Conservation (phyloP, 2,888 invertebrate species). For the Cephus sareptanus region DNA sequence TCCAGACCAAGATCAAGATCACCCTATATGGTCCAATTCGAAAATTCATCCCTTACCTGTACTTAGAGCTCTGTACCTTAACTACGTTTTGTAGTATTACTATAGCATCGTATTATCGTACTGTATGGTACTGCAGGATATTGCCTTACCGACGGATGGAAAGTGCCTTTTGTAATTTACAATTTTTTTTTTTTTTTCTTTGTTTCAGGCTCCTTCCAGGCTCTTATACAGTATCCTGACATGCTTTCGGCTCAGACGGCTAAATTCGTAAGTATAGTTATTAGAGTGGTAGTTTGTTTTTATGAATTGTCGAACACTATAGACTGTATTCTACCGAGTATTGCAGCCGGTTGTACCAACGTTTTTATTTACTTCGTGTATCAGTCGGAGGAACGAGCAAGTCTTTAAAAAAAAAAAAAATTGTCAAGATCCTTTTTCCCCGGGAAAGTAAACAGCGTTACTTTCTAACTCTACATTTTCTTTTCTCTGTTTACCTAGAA, state of each 20-base stretch:
- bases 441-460: too few species aligned
- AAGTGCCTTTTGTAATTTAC: not conserved
- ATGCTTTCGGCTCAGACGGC: constrained; percentile 97
- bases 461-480: too few species aligned
- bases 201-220: constrained; percentile 94
- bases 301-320: not conserved
- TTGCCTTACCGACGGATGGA: not conserved
- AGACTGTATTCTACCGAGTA: not conserved
- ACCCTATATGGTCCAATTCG: too few species aligned
- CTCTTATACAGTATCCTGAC: constrained; percentile 98
- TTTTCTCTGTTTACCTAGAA: not conserved
- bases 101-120: too few species aligned
- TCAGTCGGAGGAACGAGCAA: too few species aligned
- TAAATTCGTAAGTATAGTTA: constrained; percentile 81
- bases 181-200: constrained; percentile 42
- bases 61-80: not conserved
- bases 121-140: not conserved
- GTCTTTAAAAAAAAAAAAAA: too few species aligned
- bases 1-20: not conserved
- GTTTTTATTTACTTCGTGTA: too few species aligned
- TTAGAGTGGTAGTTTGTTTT: not conserved
- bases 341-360: too few species aligned
- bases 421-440: too few species aligned
- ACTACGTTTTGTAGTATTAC: not conserved
- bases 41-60: not conserved